Evolutionary conservation across 2,888 invertebrate genomes (phyloP).

Genomic region (Pegoplata infirma): DNA sequence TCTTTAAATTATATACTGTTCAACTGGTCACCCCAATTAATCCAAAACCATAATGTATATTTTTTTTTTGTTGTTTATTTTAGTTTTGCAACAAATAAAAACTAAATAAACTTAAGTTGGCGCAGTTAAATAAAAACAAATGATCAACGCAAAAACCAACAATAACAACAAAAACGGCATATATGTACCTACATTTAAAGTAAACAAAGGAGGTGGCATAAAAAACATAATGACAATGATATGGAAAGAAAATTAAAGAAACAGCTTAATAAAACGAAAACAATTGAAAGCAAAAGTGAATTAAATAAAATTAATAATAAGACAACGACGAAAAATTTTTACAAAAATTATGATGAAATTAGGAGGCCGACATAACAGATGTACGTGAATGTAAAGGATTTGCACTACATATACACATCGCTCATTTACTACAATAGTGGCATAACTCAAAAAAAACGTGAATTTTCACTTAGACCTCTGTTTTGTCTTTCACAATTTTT

Average conservation of each 20-base stretch:
- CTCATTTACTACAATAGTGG: no score
- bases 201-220: slow-evolving; percentile 22
- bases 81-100: background rate
- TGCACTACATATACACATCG: background rate
- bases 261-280: background rate
- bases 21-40: no score
- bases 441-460: no score
- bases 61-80: slow-evolving; percentile 4
- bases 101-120: background rate
- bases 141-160: background rate
- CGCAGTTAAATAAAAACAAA: background rate
- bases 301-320: slow-evolving; percentile 24
- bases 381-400: background rate
- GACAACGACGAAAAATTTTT: background rate
- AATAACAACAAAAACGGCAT: background rate
- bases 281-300: slow-evolving; percentile 44
- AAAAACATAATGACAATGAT: slow-evolving; percentile 6
- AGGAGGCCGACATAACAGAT: background rate
- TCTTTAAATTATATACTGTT: no score
- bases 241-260: background rate
- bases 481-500: no score
- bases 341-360: slow-evolving; percentile 26
- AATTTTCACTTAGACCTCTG: no score
- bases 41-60: background rate
- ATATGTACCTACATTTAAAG: background rate